Evolutionary conservation across 2,797 vertebrate genomes (phyloP), one percentile per base, ranked within the genome.

Genomic region (Sitta carolinensis): DNA sequence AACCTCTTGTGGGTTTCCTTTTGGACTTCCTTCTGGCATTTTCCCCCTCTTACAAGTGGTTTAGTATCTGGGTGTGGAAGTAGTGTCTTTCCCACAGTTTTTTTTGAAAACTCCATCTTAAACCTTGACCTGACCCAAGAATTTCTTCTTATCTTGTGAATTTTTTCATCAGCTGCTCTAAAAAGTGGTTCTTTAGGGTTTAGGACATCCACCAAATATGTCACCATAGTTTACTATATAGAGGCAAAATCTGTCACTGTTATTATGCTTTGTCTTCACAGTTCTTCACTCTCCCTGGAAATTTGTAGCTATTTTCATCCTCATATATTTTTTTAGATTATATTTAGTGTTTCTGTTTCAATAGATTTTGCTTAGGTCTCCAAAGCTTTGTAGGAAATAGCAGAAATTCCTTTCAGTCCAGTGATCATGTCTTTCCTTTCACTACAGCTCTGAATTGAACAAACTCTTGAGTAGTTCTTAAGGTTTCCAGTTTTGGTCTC

Each of bases 1-100:
- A 95, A 75, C 43, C 89, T 94, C 94, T 66, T 25, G 76, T 86
- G 93, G n/a, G 20, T 79, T 92, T 85, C 32, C n/a, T 92, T 85
- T 85, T 82, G 61, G 79, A 20, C 51, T 91, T 45, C 42, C 77
- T 92, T 88, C 64, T 58, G 54, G 47, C 7, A 20, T 83, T 88
- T 80, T 72, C 8, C 2, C 34, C 5, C 18, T 45, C 32, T 91
- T 54, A 29, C 2, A n/a, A 70, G 64, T 27, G 30, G n/a, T 85
- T 89, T 84, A 78, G 23, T 89, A 22, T 61, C 40, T 40, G 42
- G 85, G 4, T 45, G 16, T 36, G n/a, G 45, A 77, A 77, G 14
- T 17, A 52, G 27, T 22, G 7, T 51, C 54, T 84, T 8, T 75
- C 86, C 19, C 34, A 47, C 34, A 77, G 34, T 19, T 70, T 92